These are phyloP conservation scores for Mixornis gularis DNA, from an alignment of 2,113 vertebrate genomes.

Conservation along the genomic window DNA sequence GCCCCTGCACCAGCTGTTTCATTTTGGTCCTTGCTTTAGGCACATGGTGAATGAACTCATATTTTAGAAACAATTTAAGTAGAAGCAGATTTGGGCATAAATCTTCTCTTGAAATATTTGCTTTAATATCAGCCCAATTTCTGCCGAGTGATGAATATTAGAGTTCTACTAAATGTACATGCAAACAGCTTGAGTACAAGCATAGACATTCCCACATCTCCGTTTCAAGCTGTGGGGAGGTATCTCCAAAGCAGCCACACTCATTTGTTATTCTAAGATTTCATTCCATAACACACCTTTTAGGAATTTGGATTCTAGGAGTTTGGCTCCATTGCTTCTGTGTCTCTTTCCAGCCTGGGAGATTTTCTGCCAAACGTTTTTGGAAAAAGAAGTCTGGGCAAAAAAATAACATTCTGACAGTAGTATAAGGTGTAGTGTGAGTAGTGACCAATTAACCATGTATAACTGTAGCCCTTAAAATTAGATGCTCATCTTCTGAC, in stretches of 20 bases:
- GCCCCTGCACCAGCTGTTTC: neutral
- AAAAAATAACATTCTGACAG: neutral
- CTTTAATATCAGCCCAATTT: conserved; percentile 57
- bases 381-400: neutral
- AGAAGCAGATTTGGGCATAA: conserved; percentile 51
- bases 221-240: conserved; percentile 36
- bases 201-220: conserved; percentile 35
- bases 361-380: conserved; percentile 14
- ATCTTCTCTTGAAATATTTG: conserved; percentile 43
- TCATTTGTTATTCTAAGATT: conserved; percentile 32
- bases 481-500: neutral
- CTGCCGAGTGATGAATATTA: conserved; percentile 53
- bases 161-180: conserved; percentile 41
- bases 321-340: neutral
- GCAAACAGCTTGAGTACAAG: conserved; percentile 63
- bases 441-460: neutral
- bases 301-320: conserved; percentile 35
- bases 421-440: neutral
- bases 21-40: conserved; percentile 37
- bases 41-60: conserved; percentile 14
- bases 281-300: conserved; percentile 54
- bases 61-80: conserved; percentile 50
- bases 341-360: neutral
- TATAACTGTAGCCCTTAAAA: neutral
- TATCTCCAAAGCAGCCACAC: conserved; percentile 8